A percentile compares a stretch with the other conserved stretches of the same genome.
phyloP scores from a whole-genome alignment of 2,797 vertebrate genomes.

The Cyclura pinguis region DNA sequence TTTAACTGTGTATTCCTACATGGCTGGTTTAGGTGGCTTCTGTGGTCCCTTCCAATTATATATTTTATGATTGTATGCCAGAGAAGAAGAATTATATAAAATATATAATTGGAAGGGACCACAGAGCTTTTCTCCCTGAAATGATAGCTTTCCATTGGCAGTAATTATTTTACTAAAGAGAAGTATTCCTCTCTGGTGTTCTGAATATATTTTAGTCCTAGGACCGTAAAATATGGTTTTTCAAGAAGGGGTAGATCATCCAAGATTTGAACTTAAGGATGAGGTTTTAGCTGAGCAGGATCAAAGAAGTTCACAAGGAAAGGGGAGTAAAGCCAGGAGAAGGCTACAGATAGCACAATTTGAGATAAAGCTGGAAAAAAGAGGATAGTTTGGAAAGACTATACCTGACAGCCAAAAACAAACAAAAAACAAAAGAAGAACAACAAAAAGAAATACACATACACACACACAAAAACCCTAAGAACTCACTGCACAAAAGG shows the following conservation, averaged over 20 bases:
- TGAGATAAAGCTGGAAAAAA: not conserved
- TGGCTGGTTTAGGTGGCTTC: too few relatives aligned
- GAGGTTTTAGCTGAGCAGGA: not conserved
- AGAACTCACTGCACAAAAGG: not conserved
- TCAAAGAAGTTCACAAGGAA: not conserved
- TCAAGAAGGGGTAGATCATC: not conserved
- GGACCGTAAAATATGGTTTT: not conserved
- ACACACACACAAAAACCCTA: not conserved
- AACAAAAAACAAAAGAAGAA: too few relatives aligned
- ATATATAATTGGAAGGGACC: too few relatives aligned
- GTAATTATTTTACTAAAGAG: not conserved
- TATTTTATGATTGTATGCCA: not conserved
- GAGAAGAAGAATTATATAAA: too few relatives aligned
- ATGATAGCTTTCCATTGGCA: not conserved
- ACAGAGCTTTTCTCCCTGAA: not conserved
- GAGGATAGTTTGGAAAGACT: not conserved
- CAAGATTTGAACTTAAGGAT: not conserved
- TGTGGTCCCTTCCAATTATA: too few relatives aligned
- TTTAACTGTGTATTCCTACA: too few relatives aligned
- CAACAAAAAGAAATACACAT: too few relatives aligned
- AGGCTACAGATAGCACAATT: not conserved
- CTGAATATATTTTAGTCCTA: not conserved
- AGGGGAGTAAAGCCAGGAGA: too few relatives aligned
- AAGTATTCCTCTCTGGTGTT: not conserved
- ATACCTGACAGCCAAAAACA: too few relatives aligned